Conservation (phyloP, 1,140 invertebrate species). For the Pseudoatta argentina region DNA sequence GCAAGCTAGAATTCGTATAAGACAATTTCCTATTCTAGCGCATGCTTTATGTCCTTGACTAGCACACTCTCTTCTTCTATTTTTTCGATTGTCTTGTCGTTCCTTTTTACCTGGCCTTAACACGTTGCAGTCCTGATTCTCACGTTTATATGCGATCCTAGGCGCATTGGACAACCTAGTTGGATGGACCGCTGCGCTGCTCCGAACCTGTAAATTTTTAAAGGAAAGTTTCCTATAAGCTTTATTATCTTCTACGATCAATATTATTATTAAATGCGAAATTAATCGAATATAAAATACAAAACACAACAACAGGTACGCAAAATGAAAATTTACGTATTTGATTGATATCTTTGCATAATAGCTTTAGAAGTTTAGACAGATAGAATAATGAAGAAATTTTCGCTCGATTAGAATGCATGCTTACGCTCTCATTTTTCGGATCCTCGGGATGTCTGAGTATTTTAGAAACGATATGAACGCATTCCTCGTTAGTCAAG, state of each 20-base stretch:
- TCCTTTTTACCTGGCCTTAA: constrained; percentile 77
- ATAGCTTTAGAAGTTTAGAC: neutral
- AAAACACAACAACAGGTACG: neutral
- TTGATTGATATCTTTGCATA: neutral
- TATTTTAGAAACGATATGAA: constrained; percentile 78
- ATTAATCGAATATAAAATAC: neutral
- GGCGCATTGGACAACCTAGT: constrained; percentile 71
- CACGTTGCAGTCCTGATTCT: constrained; percentile 46
- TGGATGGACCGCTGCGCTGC: constrained; percentile 46
- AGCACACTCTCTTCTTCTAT: constrained; percentile 82
- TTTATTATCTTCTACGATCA: neutral
- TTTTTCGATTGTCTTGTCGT: constrained; percentile 82
- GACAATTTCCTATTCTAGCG: constrained; percentile 82
- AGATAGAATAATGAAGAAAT: neutral
- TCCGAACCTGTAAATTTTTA: constrained; percentile 54
- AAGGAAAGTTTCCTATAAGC: neutral
- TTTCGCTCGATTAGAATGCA: neutral
- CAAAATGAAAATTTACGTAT: neutral
- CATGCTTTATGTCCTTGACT: constrained; percentile 81
- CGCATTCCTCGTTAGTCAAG: constrained; percentile 79
- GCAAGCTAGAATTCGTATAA: constrained; percentile 83
- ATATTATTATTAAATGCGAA: constrained; percentile 7
- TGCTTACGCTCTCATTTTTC: constrained; percentile 30
- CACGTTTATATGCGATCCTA: constrained; percentile 60
- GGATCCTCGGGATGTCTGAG: constrained; percentile 73